phyloP scores from a whole-genome alignment of 2,113 vertebrate species.

The Lonchura striata region DNA sequence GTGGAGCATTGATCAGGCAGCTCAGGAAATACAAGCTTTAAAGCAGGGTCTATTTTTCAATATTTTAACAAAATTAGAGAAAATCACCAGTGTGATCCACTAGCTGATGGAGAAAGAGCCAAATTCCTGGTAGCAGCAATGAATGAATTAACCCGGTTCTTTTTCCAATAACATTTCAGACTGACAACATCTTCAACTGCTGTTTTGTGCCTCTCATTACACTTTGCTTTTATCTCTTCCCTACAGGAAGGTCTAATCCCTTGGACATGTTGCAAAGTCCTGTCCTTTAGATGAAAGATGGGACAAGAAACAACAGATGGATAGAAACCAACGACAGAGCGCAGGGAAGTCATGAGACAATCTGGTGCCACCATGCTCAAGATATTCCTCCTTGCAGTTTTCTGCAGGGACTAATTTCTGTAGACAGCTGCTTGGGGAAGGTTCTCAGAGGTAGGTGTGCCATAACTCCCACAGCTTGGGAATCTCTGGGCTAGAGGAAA shows the following conservation, averaged over 20 bases:
- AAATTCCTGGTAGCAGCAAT: not conserved
- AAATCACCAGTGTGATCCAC: not conserved
- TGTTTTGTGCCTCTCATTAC: not conserved
- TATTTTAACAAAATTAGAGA: not conserved
- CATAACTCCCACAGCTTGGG: not conserved
- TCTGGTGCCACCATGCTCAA: not conserved
- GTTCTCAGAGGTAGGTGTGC: conserved; percentile 23
- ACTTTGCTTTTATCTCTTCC: not conserved
- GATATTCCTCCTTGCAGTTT: not conserved
- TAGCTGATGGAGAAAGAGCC: not conserved
- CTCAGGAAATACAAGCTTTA: not conserved
- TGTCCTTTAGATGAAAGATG: not conserved
- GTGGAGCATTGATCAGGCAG: not conserved
- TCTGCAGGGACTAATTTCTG: not conserved
- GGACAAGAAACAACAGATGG: conserved; percentile 37
- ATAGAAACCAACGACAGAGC: not conserved
- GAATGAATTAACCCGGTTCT: not conserved
- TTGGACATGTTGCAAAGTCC: not conserved
- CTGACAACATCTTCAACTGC: not conserved
- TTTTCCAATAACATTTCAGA: not conserved
- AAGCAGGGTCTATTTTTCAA: not conserved
- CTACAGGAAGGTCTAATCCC: not conserved
- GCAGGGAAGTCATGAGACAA: not conserved
- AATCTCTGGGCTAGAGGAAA: conserved; percentile 12
- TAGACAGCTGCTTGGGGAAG: conserved; percentile 21